Conservation (phyloP, 1,140 invertebrate genomes). For the Nebria ingens region DNA sequence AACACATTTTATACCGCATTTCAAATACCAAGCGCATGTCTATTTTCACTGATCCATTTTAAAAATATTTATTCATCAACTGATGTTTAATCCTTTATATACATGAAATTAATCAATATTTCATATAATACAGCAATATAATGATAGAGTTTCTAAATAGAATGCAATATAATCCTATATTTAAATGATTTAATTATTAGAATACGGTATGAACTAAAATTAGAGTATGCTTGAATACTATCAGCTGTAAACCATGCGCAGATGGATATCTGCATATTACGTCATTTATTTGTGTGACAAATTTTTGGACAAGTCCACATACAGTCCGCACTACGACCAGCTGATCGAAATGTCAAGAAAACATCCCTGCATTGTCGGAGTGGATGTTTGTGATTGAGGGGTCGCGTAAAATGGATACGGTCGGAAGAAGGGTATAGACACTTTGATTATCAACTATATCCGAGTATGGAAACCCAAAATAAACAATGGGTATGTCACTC, state of each 20-base stretch:
- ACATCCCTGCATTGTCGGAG: not conserved
- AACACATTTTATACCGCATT: no score
- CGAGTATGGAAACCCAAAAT: conserved; percentile 6
- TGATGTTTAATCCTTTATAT: no score
- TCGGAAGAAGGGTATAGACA: not conserved
- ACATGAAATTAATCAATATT: no score
- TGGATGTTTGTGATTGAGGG: not conserved
- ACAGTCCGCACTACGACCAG: not conserved
- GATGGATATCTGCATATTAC: conserved; percentile 3
- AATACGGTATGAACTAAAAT: not conserved
- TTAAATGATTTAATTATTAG: no score
- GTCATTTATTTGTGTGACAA: conserved; percentile 1
- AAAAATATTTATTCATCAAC: no score
- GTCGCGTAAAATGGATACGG: not conserved
- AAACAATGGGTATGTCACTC: conserved; percentile 6
- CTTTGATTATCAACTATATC: not conserved
- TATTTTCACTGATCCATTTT: no score
- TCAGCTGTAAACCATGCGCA: conserved; percentile 1
- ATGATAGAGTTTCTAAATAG: no score
- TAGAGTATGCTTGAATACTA: not conserved
- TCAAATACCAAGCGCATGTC: no score
- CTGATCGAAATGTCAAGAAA: conserved; percentile 7
- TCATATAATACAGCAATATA: no score
- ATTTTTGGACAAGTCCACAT: conserved; percentile 8
- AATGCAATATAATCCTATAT: no score